Base-by-base conservation (phyloP, 2,888 invertebrate species). In the Temnothorax rugatulus region DNA sequence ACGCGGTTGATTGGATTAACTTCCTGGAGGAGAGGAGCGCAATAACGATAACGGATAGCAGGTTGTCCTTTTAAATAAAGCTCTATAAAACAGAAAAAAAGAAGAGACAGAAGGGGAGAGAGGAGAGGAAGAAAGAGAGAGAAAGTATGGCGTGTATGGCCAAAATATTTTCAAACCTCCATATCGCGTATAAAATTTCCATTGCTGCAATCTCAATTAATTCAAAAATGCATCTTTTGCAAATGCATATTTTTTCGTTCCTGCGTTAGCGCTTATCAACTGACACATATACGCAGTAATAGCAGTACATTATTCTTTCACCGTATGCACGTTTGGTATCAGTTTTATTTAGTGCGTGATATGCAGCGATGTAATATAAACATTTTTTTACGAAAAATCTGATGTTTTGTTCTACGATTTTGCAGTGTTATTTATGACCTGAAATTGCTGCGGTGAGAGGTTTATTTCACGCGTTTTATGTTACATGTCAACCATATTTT, bases 1-100 rank as follows among this genome's bases (percentile, higher is more conserved):
- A 85, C 83, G 81, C 44, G 77, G 76, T 52, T 82, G 91, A 91
- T 91, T 89, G 85, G 87, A 90, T 90, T 86, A 87, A 89, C 87
- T 87, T 85, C 84, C 84, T 74, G 84, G 77, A 79, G 74, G 38
- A 86, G 82, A 59, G 50, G 4, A 84, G 74, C 59, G 68, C 47
- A 85, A 69, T 74, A 29, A 89, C 84, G 86, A 90, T 86, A 89
- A 90, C 82, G 84, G n/a, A 84, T 84, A 76, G 50, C 21, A 73
- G 69, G 75, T 73, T 79, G 75, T 69, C 73, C 76, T 85, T 87
- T 87, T 85, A 82, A 91, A 90, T 87, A 88, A 88, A 89, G 75
- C 63, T 84, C 63, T 25, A 57, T 25, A 21, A 41, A 2, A 64
- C 5, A 41, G 5, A 63, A n/a, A 38, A 4, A 4, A 8, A 38